These are phyloP conservation scores for Onychostruthus taczanowskii DNA, from an alignment of 2,113 vertebrate genomes.

Conservation along the genomic window DNA sequence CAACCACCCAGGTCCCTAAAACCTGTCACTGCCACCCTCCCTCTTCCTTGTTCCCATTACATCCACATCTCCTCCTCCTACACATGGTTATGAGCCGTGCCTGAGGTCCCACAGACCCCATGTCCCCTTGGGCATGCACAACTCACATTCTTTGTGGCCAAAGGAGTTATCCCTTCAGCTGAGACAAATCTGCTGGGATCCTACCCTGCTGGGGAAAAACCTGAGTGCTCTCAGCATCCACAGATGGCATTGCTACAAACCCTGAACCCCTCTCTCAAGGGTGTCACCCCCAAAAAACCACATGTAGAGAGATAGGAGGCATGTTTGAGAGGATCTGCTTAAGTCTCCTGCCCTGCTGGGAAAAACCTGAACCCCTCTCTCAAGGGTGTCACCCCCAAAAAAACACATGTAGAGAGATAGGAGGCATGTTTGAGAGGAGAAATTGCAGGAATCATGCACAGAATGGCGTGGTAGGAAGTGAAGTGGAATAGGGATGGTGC, in stretches of 20 bases:
- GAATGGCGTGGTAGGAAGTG: not conserved
- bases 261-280: not conserved
- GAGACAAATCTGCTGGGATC: not conserved
- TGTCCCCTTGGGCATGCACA: not conserved
- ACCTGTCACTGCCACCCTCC: not conserved
- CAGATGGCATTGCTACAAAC: not conserved
- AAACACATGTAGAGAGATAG: not conserved
- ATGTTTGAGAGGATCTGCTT: too few species aligned
- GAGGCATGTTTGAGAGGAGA: not conserved
- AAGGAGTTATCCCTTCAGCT: not conserved
- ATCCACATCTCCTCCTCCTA: not conserved
- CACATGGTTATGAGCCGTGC: not conserved
- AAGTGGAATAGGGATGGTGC: not conserved
- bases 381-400: not conserved
- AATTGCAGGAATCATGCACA: rapidly evolving
- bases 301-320: rapidly evolving
- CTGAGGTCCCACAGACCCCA: not conserved
- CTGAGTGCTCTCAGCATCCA: not conserved
- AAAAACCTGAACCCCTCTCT: not conserved
- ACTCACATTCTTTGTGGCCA: not conserved
- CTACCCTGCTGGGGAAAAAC: not conserved
- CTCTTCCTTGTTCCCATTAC: not conserved
- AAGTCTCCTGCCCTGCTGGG: too few species aligned
- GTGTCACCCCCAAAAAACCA: not conserved
- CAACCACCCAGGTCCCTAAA: not conserved